Conservation (phyloP, 2,797 vertebrate genomes). For the Halcyon smyrnensis region DNA sequence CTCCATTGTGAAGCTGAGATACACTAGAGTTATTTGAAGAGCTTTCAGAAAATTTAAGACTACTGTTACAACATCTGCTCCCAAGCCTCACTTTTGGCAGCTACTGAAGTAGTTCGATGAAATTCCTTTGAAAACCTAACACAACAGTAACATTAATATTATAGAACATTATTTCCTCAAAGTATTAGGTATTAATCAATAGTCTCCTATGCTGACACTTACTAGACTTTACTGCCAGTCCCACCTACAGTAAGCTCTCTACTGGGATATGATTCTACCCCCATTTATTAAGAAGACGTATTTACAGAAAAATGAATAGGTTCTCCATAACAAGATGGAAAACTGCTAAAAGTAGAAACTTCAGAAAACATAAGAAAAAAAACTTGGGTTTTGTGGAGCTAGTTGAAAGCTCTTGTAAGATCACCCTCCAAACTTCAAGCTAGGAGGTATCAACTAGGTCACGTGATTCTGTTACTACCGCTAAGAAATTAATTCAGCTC, state of each 20-base stretch:
- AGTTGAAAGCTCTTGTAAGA: not conserved
- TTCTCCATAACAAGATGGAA: not conserved
- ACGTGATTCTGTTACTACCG: not conserved
- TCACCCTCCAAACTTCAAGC: not conserved
- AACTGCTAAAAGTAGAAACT: not conserved
- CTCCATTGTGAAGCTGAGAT: not conserved
- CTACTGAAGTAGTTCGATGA: not conserved
- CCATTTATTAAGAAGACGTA: not conserved
- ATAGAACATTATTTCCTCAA: not conserved
- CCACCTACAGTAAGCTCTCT: not conserved
- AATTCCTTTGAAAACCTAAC: conserved; percentile 32
- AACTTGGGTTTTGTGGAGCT: not conserved
- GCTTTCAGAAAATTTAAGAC: conserved; percentile 21
- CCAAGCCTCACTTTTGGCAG: conserved; percentile 28
- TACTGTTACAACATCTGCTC: conserved; percentile 40
- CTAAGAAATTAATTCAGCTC: not conserved
- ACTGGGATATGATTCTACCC: fast-evolving
- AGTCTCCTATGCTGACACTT: not conserved
- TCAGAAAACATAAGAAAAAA: not conserved
- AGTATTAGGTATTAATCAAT: conserved; percentile 10
- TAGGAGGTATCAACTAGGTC: not conserved
- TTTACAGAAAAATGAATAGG: not conserved
- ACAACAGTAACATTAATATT: conserved; percentile 34
- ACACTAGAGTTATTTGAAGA: conserved; percentile 9
- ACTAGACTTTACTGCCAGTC: not conserved